Conservation (phyloP, 2,113 vertebrate genomes). For the Diadophis punctatus region DNA sequence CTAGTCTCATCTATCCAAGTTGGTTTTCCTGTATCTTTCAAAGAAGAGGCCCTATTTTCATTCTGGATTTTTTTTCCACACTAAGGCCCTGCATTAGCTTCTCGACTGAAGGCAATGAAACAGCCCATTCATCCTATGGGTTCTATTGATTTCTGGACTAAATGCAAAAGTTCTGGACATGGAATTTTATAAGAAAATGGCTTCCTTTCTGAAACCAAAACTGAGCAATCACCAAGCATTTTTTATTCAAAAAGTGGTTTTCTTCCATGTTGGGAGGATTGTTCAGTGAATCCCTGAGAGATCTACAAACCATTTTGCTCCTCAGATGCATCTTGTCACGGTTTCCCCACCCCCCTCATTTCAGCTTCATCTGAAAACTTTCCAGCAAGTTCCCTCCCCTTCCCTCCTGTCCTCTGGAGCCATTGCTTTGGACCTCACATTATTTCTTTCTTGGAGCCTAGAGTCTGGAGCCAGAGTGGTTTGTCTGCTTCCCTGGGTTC, state of each 20-base stretch:
- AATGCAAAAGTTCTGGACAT: not conserved
- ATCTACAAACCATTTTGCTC: slow-evolving; percentile 39
- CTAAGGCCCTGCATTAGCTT: not conserved
- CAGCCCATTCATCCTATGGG: not conserved
- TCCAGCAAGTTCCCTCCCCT: slow-evolving; percentile 13
- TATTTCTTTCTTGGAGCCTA: slow-evolving; percentile 71
- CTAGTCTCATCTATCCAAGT: not conserved
- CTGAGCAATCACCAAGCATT: slow-evolving; percentile 15
- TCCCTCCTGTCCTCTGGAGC: slow-evolving; percentile 56
- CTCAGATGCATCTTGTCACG: slow-evolving; percentile 46
- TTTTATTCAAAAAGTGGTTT: slow-evolving; percentile 45
- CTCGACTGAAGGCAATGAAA: not conserved
- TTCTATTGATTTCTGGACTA: not conserved
- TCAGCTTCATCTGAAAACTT: slow-evolving; percentile 42
- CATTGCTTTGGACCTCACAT: slow-evolving; percentile 59
- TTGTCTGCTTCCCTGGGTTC: slow-evolving; percentile 76
- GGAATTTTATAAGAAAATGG: not conserved
- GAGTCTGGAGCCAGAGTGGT: slow-evolving; percentile 75
- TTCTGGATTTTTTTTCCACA: not conserved
- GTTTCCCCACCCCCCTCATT: slow-evolving; percentile 52
- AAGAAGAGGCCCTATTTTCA: not conserved
- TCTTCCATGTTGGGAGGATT: slow-evolving; percentile 43
- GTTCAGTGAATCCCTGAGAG: slow-evolving; percentile 42
- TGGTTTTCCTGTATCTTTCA: not conserved
- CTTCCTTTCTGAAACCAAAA: not conserved